Base-by-base conservation (phyloP, 2,113 vertebrate genomes). In the Phaethornis superciliosus region DNA sequence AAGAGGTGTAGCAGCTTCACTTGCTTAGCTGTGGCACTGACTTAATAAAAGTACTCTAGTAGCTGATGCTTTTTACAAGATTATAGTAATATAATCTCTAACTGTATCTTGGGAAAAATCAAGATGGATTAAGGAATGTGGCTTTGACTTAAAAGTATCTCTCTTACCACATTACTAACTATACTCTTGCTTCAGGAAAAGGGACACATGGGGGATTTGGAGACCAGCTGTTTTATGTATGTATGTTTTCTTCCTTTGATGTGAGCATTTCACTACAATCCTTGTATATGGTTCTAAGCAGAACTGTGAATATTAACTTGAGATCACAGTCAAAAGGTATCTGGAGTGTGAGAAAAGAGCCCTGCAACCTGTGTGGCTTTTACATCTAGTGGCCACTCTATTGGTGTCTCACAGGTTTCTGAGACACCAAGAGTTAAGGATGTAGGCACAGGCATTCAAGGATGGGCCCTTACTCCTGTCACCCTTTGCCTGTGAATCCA, bases 361-460 rank as follows among this genome's bases (percentile, higher is more conserved):
- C 17, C n/a, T 47, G 13, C 15, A 52, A 32, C 6, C 15, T 49
- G 4, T 26, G 42, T 76, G 52, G 10, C 51, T 81, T 47, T 35
- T 35, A 88, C 46, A 33, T 26, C 28, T 16, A 37, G 9, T 37
- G 60, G 64, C 55, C 40, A 40, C 40, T 62, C 74, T 58, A 54
- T 28, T 40, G 40, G 40, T 40, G 40, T 40, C 40, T 67, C 47
- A 49, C 26, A 90, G 62, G 22, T 32, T 54, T 3, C 26, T 7
- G 71, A 94, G 12, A 77, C 7, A 7, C 9, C 44, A 85, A 40
- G 26, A 40, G 10, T 24, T 70, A 74, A 26, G 52, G 46, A 35
- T 20, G 5, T 23, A 0, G 64, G 22, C 19, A n/a, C 2, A 14
- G 14, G 46, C 27, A 67, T 14, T 40, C 7, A 16, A 26, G 46